phyloP scores from a whole-genome alignment of 2,797 vertebrate genomes.

The Myotis findleyi region DNA sequence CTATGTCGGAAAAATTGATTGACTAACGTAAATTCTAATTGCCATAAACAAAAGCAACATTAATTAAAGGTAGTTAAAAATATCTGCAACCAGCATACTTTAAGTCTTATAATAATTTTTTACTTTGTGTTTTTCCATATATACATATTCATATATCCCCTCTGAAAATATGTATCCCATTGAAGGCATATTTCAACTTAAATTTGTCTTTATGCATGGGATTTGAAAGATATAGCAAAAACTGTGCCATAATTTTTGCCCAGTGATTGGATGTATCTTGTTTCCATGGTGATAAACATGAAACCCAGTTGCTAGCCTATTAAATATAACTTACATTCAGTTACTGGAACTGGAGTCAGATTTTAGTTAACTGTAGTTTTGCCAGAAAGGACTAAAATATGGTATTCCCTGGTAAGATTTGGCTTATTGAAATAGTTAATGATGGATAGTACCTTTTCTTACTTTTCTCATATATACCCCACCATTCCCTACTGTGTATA shows the following conservation, averaged over 20 bases:
- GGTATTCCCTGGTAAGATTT: neutral
- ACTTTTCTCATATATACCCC: neutral
- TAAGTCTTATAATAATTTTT: neutral
- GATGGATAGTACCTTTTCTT: neutral
- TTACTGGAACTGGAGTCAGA: neutral
- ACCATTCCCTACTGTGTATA: neutral
- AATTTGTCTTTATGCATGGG: neutral
- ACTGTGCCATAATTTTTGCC: neutral
- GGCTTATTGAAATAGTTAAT: neutral
- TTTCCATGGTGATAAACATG: constrained; percentile 15
- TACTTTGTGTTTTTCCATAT: constrained; percentile 29
- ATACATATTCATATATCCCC: neutral
- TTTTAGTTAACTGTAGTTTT: constrained; percentile 32
- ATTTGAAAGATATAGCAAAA: neutral
- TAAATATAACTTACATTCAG: neutral
- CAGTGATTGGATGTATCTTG: neutral
- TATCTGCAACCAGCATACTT: neutral
- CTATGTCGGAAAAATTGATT: neutral
- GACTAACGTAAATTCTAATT: neutral
- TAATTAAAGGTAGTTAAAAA: neutral
- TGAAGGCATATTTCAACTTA: constrained; percentile 46
- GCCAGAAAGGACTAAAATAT: neutral
- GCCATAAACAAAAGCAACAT: neutral
- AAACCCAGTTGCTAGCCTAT: neutral
- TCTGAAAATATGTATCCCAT: neutral